phyloP scores from a whole-genome alignment of 2,797 vertebrate species.

The Cichlasoma orientale region DNA sequence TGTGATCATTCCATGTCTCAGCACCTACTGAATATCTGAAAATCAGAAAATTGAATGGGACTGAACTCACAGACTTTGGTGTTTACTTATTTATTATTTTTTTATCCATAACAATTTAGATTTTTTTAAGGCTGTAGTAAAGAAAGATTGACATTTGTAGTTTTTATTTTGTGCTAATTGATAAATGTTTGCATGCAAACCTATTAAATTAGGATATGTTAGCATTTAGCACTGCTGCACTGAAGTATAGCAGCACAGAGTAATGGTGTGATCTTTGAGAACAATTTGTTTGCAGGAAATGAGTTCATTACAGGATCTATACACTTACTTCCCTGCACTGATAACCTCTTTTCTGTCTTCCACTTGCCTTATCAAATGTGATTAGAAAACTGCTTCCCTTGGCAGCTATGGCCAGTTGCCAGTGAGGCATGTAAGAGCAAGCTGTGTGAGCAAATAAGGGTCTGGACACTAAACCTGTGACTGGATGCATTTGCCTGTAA shows the following conservation, averaged over 20 bases:
- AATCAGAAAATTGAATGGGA: no score
- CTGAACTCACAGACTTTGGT: background rate
- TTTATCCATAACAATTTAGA: background rate
- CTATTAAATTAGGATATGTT: background rate
- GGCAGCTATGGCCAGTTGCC: background rate
- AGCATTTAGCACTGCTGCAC: background rate
- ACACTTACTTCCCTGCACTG: background rate
- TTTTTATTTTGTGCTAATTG: background rate
- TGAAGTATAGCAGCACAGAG: background rate
- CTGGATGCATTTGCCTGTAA: background rate
- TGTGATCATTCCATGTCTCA: background rate
- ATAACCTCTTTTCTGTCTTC: background rate
- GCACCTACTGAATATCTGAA: background rate
- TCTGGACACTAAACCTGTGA: background rate
- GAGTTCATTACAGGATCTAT: no score
- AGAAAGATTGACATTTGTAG: background rate
- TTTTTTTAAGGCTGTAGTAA: background rate
- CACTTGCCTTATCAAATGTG: background rate
- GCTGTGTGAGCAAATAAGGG: background rate
- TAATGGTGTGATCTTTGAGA: no score
- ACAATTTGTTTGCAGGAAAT: no score
- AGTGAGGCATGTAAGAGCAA: background rate
- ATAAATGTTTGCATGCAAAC: background rate
- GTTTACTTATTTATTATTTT: background rate
- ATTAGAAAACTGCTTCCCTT: background rate